Evolutionary conservation across 2,797 vertebrate species (phyloP).

Genomic region (Rhyacichthys aspro): DNA sequence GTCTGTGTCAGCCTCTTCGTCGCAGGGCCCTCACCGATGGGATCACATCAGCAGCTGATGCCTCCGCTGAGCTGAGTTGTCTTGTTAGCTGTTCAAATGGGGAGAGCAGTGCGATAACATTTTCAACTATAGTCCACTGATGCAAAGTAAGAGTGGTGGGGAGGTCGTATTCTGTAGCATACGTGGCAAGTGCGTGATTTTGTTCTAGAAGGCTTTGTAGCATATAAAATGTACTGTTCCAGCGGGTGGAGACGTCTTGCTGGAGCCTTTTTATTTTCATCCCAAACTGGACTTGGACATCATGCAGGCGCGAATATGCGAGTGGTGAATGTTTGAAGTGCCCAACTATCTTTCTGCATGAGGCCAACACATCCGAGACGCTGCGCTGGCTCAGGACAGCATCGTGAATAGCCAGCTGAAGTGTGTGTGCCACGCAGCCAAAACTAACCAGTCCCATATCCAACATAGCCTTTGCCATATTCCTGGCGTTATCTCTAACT

Average conservation of each 20-base stretch:
- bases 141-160: neutral
- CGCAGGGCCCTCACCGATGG: constrained; percentile 16
- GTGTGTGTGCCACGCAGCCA: neutral
- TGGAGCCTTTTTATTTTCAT: constrained; percentile 10
- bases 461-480: neutral
- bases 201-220: constrained; percentile 18
- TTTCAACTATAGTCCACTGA: constrained; percentile 24
- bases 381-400: neutral
- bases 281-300: neutral
- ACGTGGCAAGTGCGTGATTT: neutral
- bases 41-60: constrained; percentile 14
- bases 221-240: constrained; percentile 23
- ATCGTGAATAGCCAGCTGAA: constrained; percentile 9
- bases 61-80: constrained; percentile 25
- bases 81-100: constrained; percentile 22
- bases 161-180: constrained; percentile 9
- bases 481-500: neutral
- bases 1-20: constrained; percentile 12
- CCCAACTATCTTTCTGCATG: neutral
- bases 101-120: constrained; percentile 16
- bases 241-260: constrained; percentile 4
- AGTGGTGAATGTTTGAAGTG: constrained; percentile 8
- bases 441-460: neutral
- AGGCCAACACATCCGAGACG: neutral
- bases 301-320: neutral